A percentile compares a stretch with the other conserved stretches of the same genome.
These are phyloP conservation scores for Turritopsis dohrnii DNA, from an alignment of 30 jellyfish, hydroid and myxozoan genomes.

Conservation along the genomic window DNA sequence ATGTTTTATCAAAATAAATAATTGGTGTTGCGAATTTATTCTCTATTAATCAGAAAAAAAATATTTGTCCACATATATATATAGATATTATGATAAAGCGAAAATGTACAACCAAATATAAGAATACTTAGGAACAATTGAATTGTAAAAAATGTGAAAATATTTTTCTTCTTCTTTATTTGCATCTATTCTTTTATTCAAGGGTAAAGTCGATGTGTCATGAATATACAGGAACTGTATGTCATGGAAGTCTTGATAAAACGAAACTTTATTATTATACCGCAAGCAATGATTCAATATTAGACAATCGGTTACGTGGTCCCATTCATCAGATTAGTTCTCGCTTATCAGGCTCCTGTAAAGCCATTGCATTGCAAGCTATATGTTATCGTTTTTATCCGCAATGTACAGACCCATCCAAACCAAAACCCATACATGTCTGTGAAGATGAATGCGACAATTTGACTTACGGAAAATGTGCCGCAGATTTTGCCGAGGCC, in stretches of 20 bases:
- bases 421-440: slow-evolving; percentile 56
- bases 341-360: slow-evolving; percentile 11
- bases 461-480: slow-evolving; percentile 54
- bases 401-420: slow-evolving; percentile 59
- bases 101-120: too few relatives aligned
- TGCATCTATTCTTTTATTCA: background rate
- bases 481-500: slow-evolving; percentile 35
- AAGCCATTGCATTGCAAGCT: slow-evolving; percentile 57
- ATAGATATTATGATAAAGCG: too few relatives aligned
- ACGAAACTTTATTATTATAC: slow-evolving; percentile 49
- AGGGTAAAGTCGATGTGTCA: slow-evolving; percentile 78
- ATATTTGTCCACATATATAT: too few relatives aligned
- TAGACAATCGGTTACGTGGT: slow-evolving; percentile 34
- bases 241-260: slow-evolving; percentile 45
- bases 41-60: too few relatives aligned
- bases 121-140: too few relatives aligned
- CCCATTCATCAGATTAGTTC: slow-evolving; percentile 26
- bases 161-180: too few relatives aligned
- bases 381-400: slow-evolving; percentile 68
- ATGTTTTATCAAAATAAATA: too few relatives aligned
- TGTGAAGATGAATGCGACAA: slow-evolving; percentile 67
- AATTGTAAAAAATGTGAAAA: background rate
- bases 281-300: slow-evolving; percentile 22
- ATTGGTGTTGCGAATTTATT: too few relatives aligned
- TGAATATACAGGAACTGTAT: slow-evolving; percentile 62